phyloP scores from a whole-genome alignment of 2,113 vertebrate species.

The Etheostoma cragini region DNA sequence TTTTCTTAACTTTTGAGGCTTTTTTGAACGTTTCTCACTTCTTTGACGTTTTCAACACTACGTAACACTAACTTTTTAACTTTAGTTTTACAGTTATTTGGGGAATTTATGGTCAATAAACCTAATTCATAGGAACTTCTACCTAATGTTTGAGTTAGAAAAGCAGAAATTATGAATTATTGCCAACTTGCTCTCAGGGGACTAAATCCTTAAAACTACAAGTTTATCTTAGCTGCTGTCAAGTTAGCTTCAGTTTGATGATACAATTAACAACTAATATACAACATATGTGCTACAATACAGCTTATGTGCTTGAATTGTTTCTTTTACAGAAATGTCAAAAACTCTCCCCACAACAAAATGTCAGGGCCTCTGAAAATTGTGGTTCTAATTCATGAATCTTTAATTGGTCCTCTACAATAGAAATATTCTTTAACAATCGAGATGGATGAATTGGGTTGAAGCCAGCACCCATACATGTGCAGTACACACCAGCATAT shows the following conservation, averaged over 20 bases:
- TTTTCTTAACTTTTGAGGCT: no score
- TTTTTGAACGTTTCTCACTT: no score
- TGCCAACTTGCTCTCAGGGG: conserved; percentile 7
- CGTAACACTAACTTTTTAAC: no score
- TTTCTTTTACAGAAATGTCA: background rate
- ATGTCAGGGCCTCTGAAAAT: background rate
- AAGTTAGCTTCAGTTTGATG: conserved; percentile 7
- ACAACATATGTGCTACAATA: background rate
- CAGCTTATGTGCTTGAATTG: background rate
- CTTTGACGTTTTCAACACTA: no score
- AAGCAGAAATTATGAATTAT: no score
- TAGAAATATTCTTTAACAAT: background rate
- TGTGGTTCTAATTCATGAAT: background rate
- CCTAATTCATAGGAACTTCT: no score
- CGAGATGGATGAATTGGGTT: background rate
- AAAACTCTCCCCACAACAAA: background rate
- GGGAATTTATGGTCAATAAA: no score
- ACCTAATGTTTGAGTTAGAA: no score
- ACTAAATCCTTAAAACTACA: conserved; percentile 10
- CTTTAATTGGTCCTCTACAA: background rate
- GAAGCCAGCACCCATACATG: background rate
- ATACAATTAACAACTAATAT: background rate
- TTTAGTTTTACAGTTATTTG: no score
- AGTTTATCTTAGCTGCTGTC: conserved; percentile 21
- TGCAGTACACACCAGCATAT: no score